phyloP scores from a whole-genome alignment of 2,113 vertebrate genomes.

The Oreocharis arfaki region DNA sequence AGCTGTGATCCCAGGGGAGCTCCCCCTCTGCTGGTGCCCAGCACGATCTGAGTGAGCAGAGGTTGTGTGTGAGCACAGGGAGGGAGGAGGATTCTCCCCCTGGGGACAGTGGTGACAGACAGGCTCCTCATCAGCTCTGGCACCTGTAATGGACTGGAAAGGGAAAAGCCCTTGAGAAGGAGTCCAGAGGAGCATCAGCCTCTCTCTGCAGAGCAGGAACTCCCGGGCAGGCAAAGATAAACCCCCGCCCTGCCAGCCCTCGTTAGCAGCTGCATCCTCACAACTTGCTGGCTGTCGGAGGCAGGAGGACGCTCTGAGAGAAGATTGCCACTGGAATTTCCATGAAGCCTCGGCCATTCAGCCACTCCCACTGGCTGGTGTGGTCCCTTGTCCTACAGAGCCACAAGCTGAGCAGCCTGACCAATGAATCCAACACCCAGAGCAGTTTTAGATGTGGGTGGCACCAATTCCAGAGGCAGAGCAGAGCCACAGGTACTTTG shows the following conservation, averaged over 20 bases:
- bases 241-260: background rate
- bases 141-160: conserved; percentile 86
- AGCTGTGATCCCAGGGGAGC: background rate
- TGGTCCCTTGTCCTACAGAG: accelerated
- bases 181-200: conserved; percentile 46
- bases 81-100: background rate
- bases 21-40: background rate
- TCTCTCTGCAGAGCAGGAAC: background rate
- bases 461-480: background rate
- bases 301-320: background rate
- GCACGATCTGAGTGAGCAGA: background rate
- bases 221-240: conserved; percentile 10
- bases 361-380: background rate
- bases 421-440: background rate
- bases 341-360: background rate
- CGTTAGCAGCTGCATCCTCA: background rate
- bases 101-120: conserved; percentile 50
- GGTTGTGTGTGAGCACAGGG: background rate
- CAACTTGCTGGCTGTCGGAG: background rate
- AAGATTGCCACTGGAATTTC: background rate
- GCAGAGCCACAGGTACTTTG: accelerated
- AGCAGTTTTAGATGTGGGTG: too few relatives aligned
- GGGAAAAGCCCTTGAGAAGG: conserved; percentile 68
- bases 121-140: conserved; percentile 68
- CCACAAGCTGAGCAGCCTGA: background rate